Evolutionary conservation across 2,888 invertebrate species (phyloP), one percentile per base, ranked within the genome.

Genomic region (Tryphoninae sp.): DNA sequence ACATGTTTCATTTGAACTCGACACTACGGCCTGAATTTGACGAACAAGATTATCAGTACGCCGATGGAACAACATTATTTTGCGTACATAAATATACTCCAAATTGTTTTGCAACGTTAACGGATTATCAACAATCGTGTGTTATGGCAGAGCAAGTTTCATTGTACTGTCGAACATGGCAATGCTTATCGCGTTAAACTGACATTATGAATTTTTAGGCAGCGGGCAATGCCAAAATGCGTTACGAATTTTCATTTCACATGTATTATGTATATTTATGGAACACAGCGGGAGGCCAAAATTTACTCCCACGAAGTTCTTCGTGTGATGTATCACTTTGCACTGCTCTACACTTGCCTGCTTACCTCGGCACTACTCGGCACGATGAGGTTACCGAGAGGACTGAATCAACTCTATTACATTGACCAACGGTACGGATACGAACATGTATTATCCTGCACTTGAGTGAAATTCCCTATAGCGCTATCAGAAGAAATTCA

Each of bases 31-130:
- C 13, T 45, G 45, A 45, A 45, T 45, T 45, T 45, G 11, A 45
- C 13, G 45, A 13, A 45, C 9, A 45, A 45, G 0, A 45, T 45
- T 45, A 45, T 45, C 45, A 13, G 45, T 45, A 45, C 45, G 13
- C 45, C 58, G 58, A 58, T 58, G 22, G 9, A 22, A 58, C 11
- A 53, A 58, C 58, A 58, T 58, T 58, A 58, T 58, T 58, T 58
- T 22, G 22, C 22, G 58, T 58, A 22, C 22, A 58, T 23, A 45
- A 45, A 45, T 45, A 13, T 45, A 13, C 13, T 45, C 13, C 45
- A 13, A 45, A 45, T 45, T 13, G 45, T 33, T 33, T 45, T 13
- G 45, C 45, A 45, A 45, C 45, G 45, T 45, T 13, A 45, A 3
- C 9, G 45, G 13, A 13, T 45, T 45, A 45, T 13, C 45, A 45